A percentile compares a stretch with the other conserved stretches of the same genome.
phyloP scores from a whole-genome alignment of 2,113 vertebrate species.

The Archocentrus centrarchus region DNA sequence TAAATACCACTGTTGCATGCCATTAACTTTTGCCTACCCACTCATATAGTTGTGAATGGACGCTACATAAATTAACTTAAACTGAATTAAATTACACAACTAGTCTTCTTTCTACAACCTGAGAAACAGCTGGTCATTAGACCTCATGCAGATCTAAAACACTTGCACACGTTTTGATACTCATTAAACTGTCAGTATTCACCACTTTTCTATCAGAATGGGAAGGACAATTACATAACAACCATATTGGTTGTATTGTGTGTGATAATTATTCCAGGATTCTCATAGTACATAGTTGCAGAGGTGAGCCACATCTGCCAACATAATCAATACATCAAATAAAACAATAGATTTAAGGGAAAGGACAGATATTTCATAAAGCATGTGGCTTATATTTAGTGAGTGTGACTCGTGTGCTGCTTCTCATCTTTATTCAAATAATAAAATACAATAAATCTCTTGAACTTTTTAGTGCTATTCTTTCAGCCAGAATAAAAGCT shows the following conservation, averaged over 20 bases:
- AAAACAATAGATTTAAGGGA: rapidly evolving
- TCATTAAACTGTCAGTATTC: background rate
- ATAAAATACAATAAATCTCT: background rate
- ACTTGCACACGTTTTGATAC: background rate
- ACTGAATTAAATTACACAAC: background rate
- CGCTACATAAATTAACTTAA: rapidly evolving
- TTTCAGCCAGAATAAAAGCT: background rate
- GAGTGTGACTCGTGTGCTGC: background rate
- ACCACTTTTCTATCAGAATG: background rate
- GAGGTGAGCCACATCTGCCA: background rate
- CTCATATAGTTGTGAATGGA: background rate
- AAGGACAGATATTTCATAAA: background rate
- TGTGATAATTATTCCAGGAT: background rate
- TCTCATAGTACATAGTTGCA: background rate
- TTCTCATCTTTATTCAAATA: background rate
- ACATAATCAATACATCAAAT: background rate
- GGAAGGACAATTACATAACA: no score
- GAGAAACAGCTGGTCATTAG: background rate
- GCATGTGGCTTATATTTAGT: background rate
- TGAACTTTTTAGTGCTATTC: rapidly evolving
- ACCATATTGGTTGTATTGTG: no score
- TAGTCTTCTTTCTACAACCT: background rate
- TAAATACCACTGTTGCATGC: background rate
- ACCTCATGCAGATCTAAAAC: background rate
- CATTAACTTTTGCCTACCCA: background rate